A percentile compares a stretch with the other conserved stretches of the same genome.
phyloP scores from a whole-genome alignment of 2,113 vertebrate genomes.

The Misgurnus anguillicaudatus region DNA sequence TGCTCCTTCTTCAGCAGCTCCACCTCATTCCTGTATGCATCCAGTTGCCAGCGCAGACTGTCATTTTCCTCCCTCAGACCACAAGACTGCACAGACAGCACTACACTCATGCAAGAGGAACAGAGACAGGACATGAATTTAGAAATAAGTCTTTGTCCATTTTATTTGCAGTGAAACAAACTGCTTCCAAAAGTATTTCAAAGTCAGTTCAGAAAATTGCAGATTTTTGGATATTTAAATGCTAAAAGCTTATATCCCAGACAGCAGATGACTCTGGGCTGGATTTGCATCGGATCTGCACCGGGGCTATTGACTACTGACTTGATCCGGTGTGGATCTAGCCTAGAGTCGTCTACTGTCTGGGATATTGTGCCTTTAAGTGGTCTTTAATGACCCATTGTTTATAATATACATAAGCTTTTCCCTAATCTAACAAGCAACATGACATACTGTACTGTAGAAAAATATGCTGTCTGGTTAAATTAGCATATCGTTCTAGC shows the following conservation, averaged over 20 bases:
- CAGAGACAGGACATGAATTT: neutral
- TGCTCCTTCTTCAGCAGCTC: conserved; percentile 92
- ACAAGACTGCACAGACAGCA: conserved; percentile 81
- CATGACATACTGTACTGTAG: neutral
- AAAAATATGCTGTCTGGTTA: conserved; percentile 64
- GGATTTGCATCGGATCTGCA: too few species aligned
- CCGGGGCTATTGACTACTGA: too few species aligned
- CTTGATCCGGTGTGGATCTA: neutral
- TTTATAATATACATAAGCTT: neutral
- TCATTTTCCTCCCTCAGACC: conserved; percentile 92
- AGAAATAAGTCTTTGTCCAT: too few species aligned
- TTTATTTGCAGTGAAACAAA: too few species aligned
- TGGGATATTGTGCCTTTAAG: neutral
- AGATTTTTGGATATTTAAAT: too few species aligned
- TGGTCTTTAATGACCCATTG: neutral
- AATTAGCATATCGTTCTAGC: conserved; percentile 76
- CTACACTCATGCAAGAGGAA: conserved; percentile 62
- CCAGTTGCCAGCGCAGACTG: conserved; percentile 95
- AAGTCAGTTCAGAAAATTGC: too few species aligned
- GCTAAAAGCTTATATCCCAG: too few species aligned
- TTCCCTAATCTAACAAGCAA: neutral
- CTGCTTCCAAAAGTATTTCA: too few species aligned
- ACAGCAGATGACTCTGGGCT: too few species aligned
- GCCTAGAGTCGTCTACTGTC: too few species aligned
- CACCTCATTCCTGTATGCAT: conserved; percentile 92